These are phyloP conservation scores for Enoplosus armatus DNA, from an alignment of 2,797 vertebrate genomes.

Conservation along the genomic window DNA sequence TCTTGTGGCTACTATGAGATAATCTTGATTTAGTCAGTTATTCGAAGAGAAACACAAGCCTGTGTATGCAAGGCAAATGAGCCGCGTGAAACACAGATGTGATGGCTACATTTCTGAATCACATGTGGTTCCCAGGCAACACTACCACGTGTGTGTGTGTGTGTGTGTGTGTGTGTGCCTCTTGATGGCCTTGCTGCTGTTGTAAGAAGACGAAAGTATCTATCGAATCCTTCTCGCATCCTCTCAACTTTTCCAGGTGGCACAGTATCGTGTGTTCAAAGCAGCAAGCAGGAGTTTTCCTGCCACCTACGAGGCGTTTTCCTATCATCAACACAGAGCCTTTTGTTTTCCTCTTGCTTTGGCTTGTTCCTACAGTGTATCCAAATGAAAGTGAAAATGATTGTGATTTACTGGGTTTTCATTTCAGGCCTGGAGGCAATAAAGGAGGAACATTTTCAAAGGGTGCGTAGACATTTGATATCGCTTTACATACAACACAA, in stretches of 20 bases:
- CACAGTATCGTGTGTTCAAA: neutral
- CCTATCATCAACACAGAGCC: neutral
- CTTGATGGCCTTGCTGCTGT: neutral
- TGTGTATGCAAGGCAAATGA: neutral
- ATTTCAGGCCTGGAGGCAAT: conserved; percentile 27
- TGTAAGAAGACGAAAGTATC: neutral
- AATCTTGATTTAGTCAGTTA: neutral
- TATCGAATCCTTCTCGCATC: neutral
- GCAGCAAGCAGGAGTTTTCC: neutral
- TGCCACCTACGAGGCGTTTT: neutral
- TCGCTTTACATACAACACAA: conserved; percentile 39
- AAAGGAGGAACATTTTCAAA: conserved; percentile 26
- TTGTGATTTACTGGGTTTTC: conserved; percentile 32
- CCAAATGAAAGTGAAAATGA: conserved; percentile 18
- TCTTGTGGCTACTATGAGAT: neutral
- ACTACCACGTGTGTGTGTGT: neutral
- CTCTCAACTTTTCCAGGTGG: neutral
- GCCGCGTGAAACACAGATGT: neutral
- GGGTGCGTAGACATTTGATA: conserved; percentile 21
- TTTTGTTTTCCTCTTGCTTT: conserved; percentile 8
- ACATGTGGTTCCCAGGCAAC: neutral
- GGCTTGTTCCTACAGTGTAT: conserved; percentile 16
- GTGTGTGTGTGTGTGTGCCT: neutral
- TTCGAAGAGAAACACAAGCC: neutral
- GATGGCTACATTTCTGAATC: neutral